Percentiles rank a stretch among this genome's conserved stretches.
These are phyloP conservation scores for Nezara viridula DNA, from an alignment of 2,888 invertebrate species.

Conservation along the genomic window DNA sequence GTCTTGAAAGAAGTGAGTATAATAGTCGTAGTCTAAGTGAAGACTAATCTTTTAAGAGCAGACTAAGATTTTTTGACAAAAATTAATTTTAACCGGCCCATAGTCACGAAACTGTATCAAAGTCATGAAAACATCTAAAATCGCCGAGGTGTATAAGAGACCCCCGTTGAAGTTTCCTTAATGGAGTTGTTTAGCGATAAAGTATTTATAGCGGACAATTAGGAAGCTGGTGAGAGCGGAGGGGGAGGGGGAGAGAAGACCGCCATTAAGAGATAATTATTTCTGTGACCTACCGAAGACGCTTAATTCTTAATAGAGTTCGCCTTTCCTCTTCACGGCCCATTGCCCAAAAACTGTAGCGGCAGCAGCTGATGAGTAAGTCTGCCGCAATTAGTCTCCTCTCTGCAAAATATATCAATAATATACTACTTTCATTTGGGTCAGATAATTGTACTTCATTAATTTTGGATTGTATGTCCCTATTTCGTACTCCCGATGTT, in stretches of 20 bases:
- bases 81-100: not conserved
- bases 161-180: not conserved
- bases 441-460: not conserved
- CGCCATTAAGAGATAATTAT: conserved; percentile 3
- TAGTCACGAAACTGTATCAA: not conserved
- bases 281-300: not conserved
- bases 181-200: conserved; percentile 1
- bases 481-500: too few species aligned
- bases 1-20: too few species aligned
- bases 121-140: not conserved
- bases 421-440: not conserved
- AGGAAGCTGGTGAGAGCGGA: too few species aligned
- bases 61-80: too few species aligned
- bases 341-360: not conserved
- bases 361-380: too few species aligned
- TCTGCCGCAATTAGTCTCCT: not conserved
- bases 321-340: not conserved
- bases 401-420: not conserved
- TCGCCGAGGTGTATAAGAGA: not conserved
- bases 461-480: too few species aligned
- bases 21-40: too few species aligned
- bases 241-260: not conserved
- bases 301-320: not conserved
- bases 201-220: conserved; percentile 40
- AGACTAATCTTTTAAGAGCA: too few species aligned